Conservation (phyloP, 2,797 vertebrate genomes). For the Enteromius radiatus region DNA sequence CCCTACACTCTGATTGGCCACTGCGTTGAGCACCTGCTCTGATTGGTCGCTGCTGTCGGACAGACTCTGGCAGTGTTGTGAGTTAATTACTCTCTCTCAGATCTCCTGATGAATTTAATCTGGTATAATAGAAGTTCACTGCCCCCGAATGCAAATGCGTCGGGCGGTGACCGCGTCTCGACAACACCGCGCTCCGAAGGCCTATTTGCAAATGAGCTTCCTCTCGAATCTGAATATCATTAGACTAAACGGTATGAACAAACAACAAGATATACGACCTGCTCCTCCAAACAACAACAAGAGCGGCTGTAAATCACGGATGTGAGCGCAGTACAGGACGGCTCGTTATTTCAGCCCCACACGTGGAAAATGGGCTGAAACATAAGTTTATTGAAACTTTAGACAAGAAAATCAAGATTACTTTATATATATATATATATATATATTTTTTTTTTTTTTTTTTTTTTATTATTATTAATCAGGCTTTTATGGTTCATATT, state of each 20-base stretch:
- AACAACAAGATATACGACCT: slow-evolving; percentile 81
- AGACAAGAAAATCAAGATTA: neutral
- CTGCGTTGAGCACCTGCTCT: slow-evolving; percentile 45
- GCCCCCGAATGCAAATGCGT: slow-evolving; percentile 79
- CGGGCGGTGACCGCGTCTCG: slow-evolving; percentile 21
- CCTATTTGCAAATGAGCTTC: slow-evolving; percentile 81
- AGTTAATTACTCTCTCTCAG: slow-evolving; percentile 78
- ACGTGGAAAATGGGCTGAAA: neutral
- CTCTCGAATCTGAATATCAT: slow-evolving; percentile 82
- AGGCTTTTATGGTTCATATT: neutral
- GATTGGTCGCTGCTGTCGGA: slow-evolving; percentile 22
- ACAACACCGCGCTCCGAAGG: slow-evolving; percentile 44
- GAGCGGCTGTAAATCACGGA: slow-evolving; percentile 74
- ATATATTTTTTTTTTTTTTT: too few relatives aligned
- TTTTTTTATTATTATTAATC: neutral
- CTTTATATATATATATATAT: too few relatives aligned
- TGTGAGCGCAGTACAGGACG: neutral
- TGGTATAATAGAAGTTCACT: slow-evolving; percentile 78
- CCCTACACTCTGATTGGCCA: neutral
- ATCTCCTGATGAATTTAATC: slow-evolving; percentile 84
- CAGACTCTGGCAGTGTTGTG: slow-evolving; percentile 65
- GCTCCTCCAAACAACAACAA: slow-evolving; percentile 73
- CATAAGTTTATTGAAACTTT: too few relatives aligned
- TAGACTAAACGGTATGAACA: slow-evolving; percentile 79
- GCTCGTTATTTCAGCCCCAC: neutral